phyloP scores from a whole-genome alignment of 2,888 invertebrate genomes.

The Brachypalpus laphriformis region DNA sequence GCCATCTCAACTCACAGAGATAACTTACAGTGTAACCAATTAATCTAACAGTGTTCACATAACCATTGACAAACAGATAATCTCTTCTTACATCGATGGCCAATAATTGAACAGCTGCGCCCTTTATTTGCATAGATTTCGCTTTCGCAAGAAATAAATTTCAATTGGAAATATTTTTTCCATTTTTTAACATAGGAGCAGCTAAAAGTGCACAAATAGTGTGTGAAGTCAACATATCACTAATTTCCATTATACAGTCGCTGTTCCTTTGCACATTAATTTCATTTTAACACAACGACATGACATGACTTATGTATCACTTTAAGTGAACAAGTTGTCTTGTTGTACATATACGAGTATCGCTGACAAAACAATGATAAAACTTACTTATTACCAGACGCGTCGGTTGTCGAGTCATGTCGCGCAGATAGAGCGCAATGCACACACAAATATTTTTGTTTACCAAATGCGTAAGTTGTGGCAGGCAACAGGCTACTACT shows the following conservation, averaged over 20 bases:
- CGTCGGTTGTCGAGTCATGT: neutral
- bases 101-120: constrained; percentile 22
- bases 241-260: constrained; percentile 15
- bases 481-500: neutral
- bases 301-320: constrained; percentile 57
- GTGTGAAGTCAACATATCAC: neutral
- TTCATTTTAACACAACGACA: constrained; percentile 55
- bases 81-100: neutral
- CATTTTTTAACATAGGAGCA: neutral
- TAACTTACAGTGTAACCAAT: neutral
- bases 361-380: constrained; percentile 34
- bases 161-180: constrained; percentile 36
- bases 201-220: neutral
- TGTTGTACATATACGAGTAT: neutral
- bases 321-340: constrained; percentile 50
- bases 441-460: constrained; percentile 7
- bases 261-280: neutral
- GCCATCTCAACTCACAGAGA: neutral
- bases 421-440: neutral
- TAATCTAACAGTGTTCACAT: neutral
- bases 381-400: neutral
- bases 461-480: constrained; percentile 17
- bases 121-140: constrained; percentile 38
- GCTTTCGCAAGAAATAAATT: constrained; percentile 33
- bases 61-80: constrained; percentile 7